Conservation (phyloP, 2,888 invertebrate species). For the Hoplodrina ambigua region DNA sequence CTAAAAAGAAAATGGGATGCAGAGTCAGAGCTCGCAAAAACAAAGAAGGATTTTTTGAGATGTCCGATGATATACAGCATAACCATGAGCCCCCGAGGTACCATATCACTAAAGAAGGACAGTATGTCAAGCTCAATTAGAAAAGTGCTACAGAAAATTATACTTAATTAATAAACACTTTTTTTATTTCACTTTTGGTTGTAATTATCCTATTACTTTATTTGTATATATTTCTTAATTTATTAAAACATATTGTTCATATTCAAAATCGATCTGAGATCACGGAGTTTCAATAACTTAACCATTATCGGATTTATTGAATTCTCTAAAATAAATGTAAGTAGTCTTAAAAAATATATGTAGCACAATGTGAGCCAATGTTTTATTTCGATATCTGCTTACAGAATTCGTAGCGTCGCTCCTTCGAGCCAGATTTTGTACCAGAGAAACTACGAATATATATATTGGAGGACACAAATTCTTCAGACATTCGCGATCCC, state of each 20-base stretch:
- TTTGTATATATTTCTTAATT: neutral
- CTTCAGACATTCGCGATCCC: slow-evolving; percentile 83
- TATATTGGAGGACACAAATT: slow-evolving; percentile 84
- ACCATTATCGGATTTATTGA: neutral
- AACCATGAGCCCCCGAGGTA: neutral
- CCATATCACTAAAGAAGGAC: neutral
- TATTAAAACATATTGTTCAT: neutral
- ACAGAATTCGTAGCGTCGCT: slow-evolving; percentile 79
- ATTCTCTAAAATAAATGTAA: slow-evolving; percentile 9
- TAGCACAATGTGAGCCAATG: neutral
- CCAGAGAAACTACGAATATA: slow-evolving; percentile 79
- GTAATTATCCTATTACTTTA: neutral
- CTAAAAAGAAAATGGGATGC: neutral
- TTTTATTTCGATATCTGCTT: slow-evolving; percentile 43
- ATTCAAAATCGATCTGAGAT: neutral
- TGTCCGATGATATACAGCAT: neutral
- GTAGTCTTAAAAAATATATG: slow-evolving; percentile 7
- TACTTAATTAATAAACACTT: neutral
- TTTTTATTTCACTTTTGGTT: no score
- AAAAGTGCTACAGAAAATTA: neutral
- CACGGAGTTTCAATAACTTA: neutral
- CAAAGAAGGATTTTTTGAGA: neutral
- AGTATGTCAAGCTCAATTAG: neutral
- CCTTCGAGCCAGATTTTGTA: slow-evolving; percentile 75
- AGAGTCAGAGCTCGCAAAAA: neutral